Evolutionary conservation across 2,113 vertebrate species (phyloP).

Genomic region (Alligator sinensis): DNA sequence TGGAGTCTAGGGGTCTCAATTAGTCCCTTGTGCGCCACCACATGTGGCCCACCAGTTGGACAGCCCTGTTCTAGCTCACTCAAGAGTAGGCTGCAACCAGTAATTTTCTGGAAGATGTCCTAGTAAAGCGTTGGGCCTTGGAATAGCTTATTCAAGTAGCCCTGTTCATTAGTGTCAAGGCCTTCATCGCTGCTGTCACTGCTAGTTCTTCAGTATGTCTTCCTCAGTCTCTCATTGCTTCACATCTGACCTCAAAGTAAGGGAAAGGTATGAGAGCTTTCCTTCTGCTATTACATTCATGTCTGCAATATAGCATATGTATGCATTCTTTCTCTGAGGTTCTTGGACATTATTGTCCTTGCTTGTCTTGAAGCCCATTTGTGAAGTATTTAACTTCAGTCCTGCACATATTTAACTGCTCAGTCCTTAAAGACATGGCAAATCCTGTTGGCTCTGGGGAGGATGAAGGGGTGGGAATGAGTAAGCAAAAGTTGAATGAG

Average conservation of each 20-base stretch:
- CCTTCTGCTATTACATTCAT: background rate
- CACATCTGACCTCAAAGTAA: background rate
- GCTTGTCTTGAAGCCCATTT: background rate
- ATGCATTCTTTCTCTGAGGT: background rate
- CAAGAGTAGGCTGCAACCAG: background rate
- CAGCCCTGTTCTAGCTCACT: no score
- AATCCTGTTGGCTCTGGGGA: background rate
- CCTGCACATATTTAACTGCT: background rate
- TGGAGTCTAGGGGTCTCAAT: no score
- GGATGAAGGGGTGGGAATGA: background rate
- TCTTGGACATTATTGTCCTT: slow-evolving; percentile 10
- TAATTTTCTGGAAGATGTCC: background rate
- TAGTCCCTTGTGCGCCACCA: no score
- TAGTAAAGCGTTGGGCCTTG: background rate
- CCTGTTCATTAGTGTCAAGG: background rate
- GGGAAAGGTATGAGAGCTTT: background rate
- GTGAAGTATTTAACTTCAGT: background rate
- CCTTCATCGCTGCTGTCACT: background rate
- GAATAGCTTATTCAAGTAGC: background rate
- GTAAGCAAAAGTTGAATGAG: background rate
- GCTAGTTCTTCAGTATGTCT: background rate
- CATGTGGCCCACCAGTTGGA: no score
- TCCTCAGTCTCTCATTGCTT: background rate
- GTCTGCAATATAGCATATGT: background rate
- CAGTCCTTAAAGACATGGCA: background rate